Evolutionary conservation across 2,888 invertebrate genomes (phyloP).

Genomic region (Drosophila diplacantha): DNA sequence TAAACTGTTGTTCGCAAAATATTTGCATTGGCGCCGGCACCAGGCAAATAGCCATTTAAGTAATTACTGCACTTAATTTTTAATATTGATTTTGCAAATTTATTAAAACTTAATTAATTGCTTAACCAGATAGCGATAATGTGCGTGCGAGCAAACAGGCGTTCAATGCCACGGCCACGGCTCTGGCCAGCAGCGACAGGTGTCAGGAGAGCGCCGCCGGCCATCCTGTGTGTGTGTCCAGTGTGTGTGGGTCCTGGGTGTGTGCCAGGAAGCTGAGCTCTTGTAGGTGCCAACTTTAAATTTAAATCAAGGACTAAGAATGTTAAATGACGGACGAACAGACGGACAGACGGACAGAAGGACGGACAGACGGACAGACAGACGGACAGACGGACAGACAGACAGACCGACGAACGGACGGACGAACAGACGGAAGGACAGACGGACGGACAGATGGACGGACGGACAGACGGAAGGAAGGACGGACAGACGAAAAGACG

Average conservation of each 20-base stretch:
- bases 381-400: too few relatives aligned
- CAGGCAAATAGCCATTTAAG: conserved; percentile 69
- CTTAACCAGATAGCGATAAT: conserved; percentile 52
- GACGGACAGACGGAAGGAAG: too few relatives aligned
- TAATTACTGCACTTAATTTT: conserved; percentile 71
- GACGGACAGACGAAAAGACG: too few relatives aligned
- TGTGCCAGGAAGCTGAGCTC: background rate
- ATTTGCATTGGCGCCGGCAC: conserved; percentile 61
- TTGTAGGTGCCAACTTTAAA: background rate
- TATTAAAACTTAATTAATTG: conserved; percentile 73
- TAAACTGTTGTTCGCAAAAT: conserved; percentile 67
- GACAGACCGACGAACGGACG: too few relatives aligned
- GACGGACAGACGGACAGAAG: too few relatives aligned
- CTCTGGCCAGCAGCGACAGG: conserved; percentile 14
- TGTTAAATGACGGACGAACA: too few relatives aligned
- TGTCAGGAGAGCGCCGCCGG: conserved; percentile 18
- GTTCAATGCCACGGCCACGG: conserved; percentile 2
- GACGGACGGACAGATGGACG: too few relatives aligned
- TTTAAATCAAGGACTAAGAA: background rate
- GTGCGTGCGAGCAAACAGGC: conserved; percentile 10
- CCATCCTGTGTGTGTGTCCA: background rate
- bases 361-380: too few relatives aligned
- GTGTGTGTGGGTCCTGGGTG: background rate
- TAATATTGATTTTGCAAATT: conserved; percentile 72
- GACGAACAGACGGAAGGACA: too few relatives aligned